A percentile compares a stretch with the other conserved stretches of the same genome.
Evolutionary conservation across 2,888 invertebrate genomes (phyloP).

Genomic region (Augochlorella aurata): DNA sequence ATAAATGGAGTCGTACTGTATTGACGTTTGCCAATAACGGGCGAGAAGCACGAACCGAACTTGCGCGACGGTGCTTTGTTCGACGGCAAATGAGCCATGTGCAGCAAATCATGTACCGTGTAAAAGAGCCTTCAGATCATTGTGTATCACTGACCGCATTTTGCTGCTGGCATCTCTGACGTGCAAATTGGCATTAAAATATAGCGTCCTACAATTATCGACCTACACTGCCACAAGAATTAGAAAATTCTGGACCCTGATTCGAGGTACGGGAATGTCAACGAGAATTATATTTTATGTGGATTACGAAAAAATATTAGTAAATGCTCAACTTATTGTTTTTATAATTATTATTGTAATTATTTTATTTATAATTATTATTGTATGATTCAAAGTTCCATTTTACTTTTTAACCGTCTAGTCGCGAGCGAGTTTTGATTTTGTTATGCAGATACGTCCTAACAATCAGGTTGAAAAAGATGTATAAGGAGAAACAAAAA

Average conservation of each 20-base stretch:
- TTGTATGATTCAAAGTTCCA: no score
- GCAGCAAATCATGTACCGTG: background rate
- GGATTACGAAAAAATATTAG: no score
- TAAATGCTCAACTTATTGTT: no score
- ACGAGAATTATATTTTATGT: background rate
- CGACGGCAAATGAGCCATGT: background rate
- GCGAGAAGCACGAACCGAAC: slow-evolving; percentile 4
- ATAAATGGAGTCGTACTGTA: background rate
- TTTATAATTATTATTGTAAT: no score
- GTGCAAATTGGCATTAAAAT: background rate
- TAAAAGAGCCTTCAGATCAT: background rate
- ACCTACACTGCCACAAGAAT: background rate
- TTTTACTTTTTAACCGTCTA: no score
- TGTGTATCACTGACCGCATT: background rate
- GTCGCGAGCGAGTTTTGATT: no score
- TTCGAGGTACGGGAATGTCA: background rate
- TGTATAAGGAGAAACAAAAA: no score
- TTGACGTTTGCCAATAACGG: background rate
- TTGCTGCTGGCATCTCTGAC: background rate
- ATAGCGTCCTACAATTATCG: background rate
- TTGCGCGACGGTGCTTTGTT: background rate
- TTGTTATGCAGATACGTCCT: no score
- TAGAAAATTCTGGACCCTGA: background rate
- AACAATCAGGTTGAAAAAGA: no score
- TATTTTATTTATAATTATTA: no score